A percentile compares a stretch with the other conserved stretches of the same genome.
phyloP scores from a whole-genome alignment of 2,888 invertebrate genomes.

The Netelia inedita region DNA sequence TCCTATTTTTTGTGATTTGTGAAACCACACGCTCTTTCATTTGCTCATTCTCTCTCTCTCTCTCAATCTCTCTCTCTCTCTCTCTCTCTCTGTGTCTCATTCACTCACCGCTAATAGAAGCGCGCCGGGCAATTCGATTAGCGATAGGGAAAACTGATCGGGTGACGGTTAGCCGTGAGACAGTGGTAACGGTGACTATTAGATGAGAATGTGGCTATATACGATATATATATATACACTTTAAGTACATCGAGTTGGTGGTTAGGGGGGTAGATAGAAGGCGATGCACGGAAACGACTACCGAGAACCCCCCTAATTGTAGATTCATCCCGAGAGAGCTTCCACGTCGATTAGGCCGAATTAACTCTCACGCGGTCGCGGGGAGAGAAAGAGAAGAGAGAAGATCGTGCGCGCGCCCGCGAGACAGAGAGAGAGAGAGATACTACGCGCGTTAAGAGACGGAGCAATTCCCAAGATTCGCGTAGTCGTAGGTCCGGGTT shows the following conservation, averaged over 20 bases:
- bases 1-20: background rate
- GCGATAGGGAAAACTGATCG: conserved; percentile 24
- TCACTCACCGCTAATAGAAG: background rate
- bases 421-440: conserved; percentile 2
- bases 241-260: background rate
- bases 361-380: conserved; percentile 71
- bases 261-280: background rate
- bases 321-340: conserved; percentile 62
- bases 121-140: conserved; percentile 17
- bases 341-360: conserved; percentile 78
- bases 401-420: conserved; percentile 13
- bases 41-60: too few species aligned
- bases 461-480: conserved; percentile 61
- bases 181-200: conserved; percentile 32
- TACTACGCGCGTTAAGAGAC: conserved; percentile 11
- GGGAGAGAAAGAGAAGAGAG: conserved; percentile 24
- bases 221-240: background rate
- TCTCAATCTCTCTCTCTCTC: too few species aligned
- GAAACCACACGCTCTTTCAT: background rate
- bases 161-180: background rate
- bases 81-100: too few species aligned
- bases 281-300: conserved; percentile 17
- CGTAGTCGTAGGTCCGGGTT: conserved; percentile 78
- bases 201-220: conserved; percentile 26
- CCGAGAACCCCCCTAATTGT: conserved; percentile 53